Percentiles rank a stretch among this genome's conserved stretches.
Conservation (phyloP, 1,140 invertebrate species). For the Maniola jurtina region DNA sequence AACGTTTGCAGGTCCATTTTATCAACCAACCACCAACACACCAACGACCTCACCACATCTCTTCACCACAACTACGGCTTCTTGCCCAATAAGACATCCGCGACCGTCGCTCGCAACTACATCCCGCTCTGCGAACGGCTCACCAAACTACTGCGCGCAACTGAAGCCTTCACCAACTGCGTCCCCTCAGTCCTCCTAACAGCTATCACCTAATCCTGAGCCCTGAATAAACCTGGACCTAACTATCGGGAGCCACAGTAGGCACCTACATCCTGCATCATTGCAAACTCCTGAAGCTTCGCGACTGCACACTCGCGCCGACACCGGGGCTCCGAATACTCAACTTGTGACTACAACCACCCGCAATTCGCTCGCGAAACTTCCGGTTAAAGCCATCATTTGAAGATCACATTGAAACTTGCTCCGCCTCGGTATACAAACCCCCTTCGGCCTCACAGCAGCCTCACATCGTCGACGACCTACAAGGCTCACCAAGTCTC, state of each 20-base stretch:
- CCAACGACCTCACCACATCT: slow-evolving; percentile 75
- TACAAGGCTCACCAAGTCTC: slow-evolving; percentile 69
- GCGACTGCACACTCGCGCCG: slow-evolving; percentile 67
- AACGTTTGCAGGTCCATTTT: slow-evolving; percentile 78
- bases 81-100: slow-evolving; percentile 69
- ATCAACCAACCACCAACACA: slow-evolving; percentile 78
- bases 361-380: slow-evolving; percentile 60
- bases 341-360: slow-evolving; percentile 51
- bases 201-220: slow-evolving; percentile 64
- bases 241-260: slow-evolving; percentile 56
- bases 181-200: slow-evolving; percentile 61
- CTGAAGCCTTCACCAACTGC: slow-evolving; percentile 67
- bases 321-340: slow-evolving; percentile 63
- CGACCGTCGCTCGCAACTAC: slow-evolving; percentile 65
- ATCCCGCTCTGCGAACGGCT: slow-evolving; percentile 65
- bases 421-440: slow-evolving; percentile 57
- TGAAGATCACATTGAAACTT: slow-evolving; percentile 64
- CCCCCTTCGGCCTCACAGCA: slow-evolving; percentile 71
- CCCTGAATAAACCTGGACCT: slow-evolving; percentile 43
- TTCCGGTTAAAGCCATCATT: slow-evolving; percentile 57
- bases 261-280: slow-evolving; percentile 55
- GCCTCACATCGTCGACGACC: slow-evolving; percentile 64
- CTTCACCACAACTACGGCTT: slow-evolving; percentile 74
- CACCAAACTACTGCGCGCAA: slow-evolving; percentile 67
- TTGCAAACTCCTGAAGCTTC: slow-evolving; percentile 59